phyloP scores from a whole-genome alignment of 2,888 invertebrate species.

The Marronus borbonicus region DNA sequence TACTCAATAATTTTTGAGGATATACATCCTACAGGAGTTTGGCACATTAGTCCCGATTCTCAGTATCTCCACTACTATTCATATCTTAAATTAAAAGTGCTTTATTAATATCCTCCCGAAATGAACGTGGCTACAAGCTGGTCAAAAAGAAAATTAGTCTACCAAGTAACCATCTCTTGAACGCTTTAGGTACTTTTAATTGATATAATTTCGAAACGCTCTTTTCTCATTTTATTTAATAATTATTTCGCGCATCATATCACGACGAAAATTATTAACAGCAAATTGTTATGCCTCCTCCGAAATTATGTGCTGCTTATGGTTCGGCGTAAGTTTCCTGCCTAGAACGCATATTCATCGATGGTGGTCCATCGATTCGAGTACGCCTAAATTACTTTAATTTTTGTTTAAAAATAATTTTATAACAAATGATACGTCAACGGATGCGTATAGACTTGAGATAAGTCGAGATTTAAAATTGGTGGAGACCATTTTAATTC shows the following conservation, averaged over 20 bases:
- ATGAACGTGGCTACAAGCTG: no score
- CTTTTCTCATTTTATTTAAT: slow-evolving; percentile 3
- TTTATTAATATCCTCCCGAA: no score
- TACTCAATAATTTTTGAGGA: no score
- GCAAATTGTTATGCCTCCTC: slow-evolving; percentile 29
- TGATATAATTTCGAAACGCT: not conserved
- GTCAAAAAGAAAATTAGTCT: no score
- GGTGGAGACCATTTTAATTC: no score
- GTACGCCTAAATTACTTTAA: slow-evolving; percentile 5
- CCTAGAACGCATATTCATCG: slow-evolving; percentile 5
- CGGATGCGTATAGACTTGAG: not conserved
- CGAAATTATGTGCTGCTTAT: slow-evolving; percentile 41
- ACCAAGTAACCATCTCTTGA: not conserved
- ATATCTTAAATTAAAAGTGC: no score
- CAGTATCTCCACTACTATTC: no score
- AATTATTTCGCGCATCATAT: slow-evolving; percentile 21
- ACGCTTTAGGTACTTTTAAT: not conserved
- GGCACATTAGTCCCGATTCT: no score
- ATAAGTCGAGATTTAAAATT: not conserved
- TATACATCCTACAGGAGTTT: no score
- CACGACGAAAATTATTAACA: slow-evolving; percentile 30
- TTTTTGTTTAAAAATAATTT: slow-evolving; percentile 10
- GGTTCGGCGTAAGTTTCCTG: slow-evolving; percentile 4
- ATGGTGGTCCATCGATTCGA: slow-evolving; percentile 13
- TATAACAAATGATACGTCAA: not conserved